Base-by-base conservation (phyloP, 2,888 invertebrate species). In the Yponomeuta sedellus region DNA sequence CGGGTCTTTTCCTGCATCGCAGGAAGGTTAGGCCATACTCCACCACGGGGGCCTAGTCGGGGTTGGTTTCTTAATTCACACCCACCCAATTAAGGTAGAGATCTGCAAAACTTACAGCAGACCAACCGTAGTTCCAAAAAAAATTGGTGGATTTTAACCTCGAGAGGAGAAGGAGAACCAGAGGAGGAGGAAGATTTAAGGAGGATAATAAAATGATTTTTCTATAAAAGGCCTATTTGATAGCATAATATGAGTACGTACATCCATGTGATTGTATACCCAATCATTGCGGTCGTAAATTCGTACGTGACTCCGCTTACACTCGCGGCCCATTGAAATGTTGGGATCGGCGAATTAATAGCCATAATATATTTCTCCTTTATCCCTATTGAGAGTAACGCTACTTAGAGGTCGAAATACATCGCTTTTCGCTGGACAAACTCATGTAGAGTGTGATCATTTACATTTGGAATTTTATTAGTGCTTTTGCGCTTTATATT, bases 291-390 rank as follows among this genome's bases (percentile, higher is more conserved):
- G 25, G 19, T 25, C 59, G 59, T 59, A 59, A 59, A 59, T 22
- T 16, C 44, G 59, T 59, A 59, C 59, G 59, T 59, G 59, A 59
- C 59, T 59, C 25, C 12, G 59, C 12, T 10, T 52, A 52, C 44
- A 52, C 44, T 11, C 22, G 25, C 59, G 20, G 25, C 11, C 59
- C 59, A 59, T 59, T 59, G 59, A 59, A 59, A 59, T 59, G 59
- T 59, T 20, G 12, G 59, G 59, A 59, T 59, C 59, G 44, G 59
- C 25, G 59, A 12, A 59, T 59, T 59, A 59, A 59, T 59, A 59
- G 59, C 19, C 59, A 20, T 59, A 59, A 59, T 59, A 59, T 59
- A 59, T 59, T 11, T 59, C 22, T 20, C 59, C 59, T 59, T 20
- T 59, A 59, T 20, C 25, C 59, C 59, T 59, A 59, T 59, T 59